Conservation (phyloP, 1,140 invertebrate genomes). For the Lordiphosa mommai region DNA sequence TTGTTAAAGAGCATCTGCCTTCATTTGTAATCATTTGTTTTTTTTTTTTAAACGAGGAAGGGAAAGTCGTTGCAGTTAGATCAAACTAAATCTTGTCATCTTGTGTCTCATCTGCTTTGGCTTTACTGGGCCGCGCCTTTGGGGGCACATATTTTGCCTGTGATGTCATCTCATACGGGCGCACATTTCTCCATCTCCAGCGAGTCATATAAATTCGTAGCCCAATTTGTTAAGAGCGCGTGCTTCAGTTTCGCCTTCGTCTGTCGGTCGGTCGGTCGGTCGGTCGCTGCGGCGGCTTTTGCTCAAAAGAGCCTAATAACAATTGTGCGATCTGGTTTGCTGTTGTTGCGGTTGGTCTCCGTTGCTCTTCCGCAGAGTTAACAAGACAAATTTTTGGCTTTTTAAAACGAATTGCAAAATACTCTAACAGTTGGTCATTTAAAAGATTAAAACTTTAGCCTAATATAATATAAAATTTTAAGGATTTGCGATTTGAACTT, state of each 20-base stretch:
- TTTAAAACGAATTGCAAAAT: constrained; percentile 8
- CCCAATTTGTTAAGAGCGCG: constrained; percentile 74
- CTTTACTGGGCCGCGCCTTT: constrained; percentile 50
- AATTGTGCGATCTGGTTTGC: constrained; percentile 65
- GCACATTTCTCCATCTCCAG: constrained; percentile 30
- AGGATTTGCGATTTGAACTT: no score
- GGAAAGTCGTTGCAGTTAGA: neutral
- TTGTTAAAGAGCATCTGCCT: constrained; percentile 39
- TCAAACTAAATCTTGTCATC: constrained; percentile 21
- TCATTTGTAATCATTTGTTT: constrained; percentile 56
- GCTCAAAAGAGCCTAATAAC: constrained; percentile 72
- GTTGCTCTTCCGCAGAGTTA: constrained; percentile 34
- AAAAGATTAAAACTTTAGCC: no score
- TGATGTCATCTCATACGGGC: constrained; percentile 54
- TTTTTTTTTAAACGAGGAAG: constrained; percentile 25
- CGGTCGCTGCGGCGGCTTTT: constrained; percentile 46
- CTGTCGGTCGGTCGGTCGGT: constrained; percentile 3
- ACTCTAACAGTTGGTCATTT: constrained; percentile 19
- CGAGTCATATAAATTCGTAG: constrained; percentile 63
- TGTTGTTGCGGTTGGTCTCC: constrained; percentile 24
- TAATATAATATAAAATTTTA: no score
- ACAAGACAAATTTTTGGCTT: constrained; percentile 4
- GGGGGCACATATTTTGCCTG: constrained; percentile 61
- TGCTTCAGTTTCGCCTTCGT: constrained; percentile 57
- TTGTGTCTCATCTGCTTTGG: constrained; percentile 30